Percentiles rank a stretch among this genome's conserved stretches.
Conservation (phyloP, 1,140 invertebrate species). For the Chironomus striatipennis region DNA sequence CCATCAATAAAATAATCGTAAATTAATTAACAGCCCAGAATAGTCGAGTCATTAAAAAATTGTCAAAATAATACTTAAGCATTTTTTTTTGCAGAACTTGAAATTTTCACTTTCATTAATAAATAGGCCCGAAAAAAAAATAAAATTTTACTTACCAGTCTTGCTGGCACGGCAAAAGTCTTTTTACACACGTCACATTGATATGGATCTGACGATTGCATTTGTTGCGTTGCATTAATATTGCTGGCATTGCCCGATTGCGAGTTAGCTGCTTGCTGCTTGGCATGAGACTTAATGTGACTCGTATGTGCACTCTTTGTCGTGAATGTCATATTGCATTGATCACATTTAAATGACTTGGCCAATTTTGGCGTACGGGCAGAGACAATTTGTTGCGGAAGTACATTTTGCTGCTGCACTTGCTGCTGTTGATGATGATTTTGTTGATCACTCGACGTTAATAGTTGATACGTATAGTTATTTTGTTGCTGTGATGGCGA, state of each 20-base stretch:
- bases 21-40: too few species aligned
- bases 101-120: not conserved
- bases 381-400: slow-evolving; percentile 10
- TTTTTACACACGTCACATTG: slow-evolving; percentile 86
- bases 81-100: too few species aligned
- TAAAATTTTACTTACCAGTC: slow-evolving; percentile 51
- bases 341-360: slow-evolving; percentile 44
- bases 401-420: slow-evolving; percentile 21
- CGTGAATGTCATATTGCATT: slow-evolving; percentile 49
- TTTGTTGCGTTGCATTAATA: slow-evolving; percentile 1
- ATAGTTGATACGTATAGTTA: slow-evolving; percentile 20
- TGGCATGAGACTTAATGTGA: slow-evolving; percentile 48
- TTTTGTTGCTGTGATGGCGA: slow-evolving; percentile 26
- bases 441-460: slow-evolving; percentile 11
- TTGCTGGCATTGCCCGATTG: slow-evolving; percentile 11
- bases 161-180: slow-evolving; percentile 83
- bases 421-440: not conserved
- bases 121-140: not conserved
- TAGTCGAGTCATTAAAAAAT: too few species aligned
- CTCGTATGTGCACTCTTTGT: slow-evolving; percentile 51
- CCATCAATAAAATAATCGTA: too few species aligned
- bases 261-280: slow-evolving; percentile 29
- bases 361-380: slow-evolving; percentile 29
- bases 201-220: slow-evolving; percentile 56
- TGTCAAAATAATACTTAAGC: too few species aligned